Percentiles rank a stretch among this genome's conserved stretches.
Evolutionary conservation across 2,113 vertebrate genomes (phyloP).

Genomic region (Rousettus leschenaultii): DNA sequence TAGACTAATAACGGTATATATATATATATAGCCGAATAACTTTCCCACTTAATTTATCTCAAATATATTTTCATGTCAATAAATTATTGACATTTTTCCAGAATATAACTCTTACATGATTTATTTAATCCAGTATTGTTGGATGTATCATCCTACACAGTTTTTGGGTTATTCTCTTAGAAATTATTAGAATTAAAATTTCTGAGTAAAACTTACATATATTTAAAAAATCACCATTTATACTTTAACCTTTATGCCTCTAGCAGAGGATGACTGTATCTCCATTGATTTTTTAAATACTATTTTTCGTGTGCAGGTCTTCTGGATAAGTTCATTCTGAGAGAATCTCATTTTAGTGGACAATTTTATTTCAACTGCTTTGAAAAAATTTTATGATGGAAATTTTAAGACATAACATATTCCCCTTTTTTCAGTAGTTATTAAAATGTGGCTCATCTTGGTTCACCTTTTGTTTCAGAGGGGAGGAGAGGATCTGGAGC

Average conservation of each 20-base stretch:
- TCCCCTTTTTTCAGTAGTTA: background rate
- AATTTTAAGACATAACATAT: background rate
- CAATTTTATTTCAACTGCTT: background rate
- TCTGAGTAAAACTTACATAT: background rate
- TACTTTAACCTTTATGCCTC: background rate
- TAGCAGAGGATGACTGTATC: background rate
- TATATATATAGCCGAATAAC: background rate
- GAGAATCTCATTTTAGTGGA: background rate
- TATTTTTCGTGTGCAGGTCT: background rate
- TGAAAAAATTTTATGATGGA: background rate
- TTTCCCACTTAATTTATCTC: background rate
- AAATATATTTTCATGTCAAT: no score
- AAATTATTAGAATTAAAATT: conserved; percentile 13
- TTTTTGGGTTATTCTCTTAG: background rate
- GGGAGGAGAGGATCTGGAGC: background rate
- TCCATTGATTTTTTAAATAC: background rate
- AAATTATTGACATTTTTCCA: background rate
- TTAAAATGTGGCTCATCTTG: background rate
- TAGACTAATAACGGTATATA: background rate
- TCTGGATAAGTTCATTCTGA: background rate
- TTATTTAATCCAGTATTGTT: background rate
- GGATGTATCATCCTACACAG: background rate
- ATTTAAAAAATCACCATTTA: background rate
- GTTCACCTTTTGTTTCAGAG: background rate
- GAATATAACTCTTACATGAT: background rate